These are phyloP conservation scores for Drosophila maculinotata DNA, from an alignment of 2,888 invertebrate species.

Conservation along the genomic window DNA sequence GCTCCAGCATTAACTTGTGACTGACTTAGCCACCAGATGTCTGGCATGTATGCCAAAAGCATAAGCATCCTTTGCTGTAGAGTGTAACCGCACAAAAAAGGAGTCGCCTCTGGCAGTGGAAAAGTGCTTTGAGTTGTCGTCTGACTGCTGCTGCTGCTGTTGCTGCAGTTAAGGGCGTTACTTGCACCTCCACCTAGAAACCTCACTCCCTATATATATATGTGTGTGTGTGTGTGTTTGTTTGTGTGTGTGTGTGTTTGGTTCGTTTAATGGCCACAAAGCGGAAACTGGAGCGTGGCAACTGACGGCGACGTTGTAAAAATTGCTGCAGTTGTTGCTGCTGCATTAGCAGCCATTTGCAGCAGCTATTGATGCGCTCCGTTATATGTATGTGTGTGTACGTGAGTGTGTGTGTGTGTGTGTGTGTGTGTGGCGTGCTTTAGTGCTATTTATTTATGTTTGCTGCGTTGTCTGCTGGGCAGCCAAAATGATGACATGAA, in stretches of 20 bases:
- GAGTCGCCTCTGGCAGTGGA: conserved; percentile 33
- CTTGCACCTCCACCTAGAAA: conserved; percentile 48
- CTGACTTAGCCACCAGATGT: conserved; percentile 14
- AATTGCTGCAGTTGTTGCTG: conserved; percentile 65
- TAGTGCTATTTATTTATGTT: conserved; percentile 73
- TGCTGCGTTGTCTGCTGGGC: conserved; percentile 55
- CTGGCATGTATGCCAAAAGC: conserved; percentile 11
- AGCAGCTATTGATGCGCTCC: conserved; percentile 66
- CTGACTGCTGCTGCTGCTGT: conserved; percentile 22
- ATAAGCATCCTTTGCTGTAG: conserved; percentile 20
- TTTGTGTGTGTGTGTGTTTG: conserved; percentile 29
- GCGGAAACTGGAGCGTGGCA: conserved; percentile 77
- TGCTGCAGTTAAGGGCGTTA: conserved; percentile 44
- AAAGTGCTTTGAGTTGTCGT: conserved; percentile 48
- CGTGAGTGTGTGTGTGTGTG: conserved; percentile 9
- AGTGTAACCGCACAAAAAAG: conserved; percentile 29
- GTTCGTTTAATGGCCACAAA: conserved; percentile 75
- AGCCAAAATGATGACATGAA: conserved; percentile 74
- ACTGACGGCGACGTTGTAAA: conserved; percentile 50
- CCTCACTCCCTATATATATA: conserved; percentile 11
- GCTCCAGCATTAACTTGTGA: conserved; percentile 9
- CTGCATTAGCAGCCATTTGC: conserved; percentile 77
- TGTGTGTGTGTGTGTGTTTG: conserved; percentile 12
- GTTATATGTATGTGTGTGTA: conserved; percentile 7
- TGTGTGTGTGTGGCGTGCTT: conserved; percentile 49